Evolutionary conservation across 2,888 invertebrate genomes (phyloP).

Genomic region (Megalurothrips usitatus): DNA sequence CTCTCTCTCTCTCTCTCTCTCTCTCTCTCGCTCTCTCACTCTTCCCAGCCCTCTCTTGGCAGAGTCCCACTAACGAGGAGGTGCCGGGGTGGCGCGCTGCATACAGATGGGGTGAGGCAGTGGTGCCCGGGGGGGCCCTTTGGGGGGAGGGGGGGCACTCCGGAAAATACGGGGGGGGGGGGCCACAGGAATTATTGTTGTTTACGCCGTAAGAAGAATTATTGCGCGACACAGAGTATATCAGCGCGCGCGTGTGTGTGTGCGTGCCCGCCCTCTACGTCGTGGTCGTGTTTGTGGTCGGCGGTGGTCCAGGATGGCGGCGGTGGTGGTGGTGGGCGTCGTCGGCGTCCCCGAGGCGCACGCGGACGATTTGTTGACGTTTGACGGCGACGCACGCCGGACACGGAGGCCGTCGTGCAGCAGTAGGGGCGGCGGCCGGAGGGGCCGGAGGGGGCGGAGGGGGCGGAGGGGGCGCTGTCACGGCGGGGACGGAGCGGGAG

Average conservation of each 20-base stretch:
- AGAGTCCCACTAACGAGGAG: conserved; percentile 16
- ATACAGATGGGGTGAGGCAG: conserved; percentile 10
- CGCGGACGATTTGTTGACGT: no score
- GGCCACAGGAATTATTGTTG: not conserved
- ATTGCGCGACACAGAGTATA: no score
- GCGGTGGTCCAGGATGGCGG: no score
- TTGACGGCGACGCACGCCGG: no score
- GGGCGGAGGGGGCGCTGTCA: not conserved
- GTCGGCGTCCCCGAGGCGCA: no score
- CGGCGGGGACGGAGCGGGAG: not conserved
- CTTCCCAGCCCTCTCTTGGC: not conserved
- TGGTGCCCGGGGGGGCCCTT: not conserved
- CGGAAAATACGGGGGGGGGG: not conserved
- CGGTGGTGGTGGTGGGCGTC: no score
- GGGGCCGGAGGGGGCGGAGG: not conserved
- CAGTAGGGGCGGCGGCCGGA: not conserved
- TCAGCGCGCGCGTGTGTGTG: no score
- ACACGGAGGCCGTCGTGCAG: no score
- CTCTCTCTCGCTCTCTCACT: not conserved
- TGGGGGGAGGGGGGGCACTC: not conserved
- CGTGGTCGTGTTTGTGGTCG: no score
- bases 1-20: no score
- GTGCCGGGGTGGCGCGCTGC: not conserved
- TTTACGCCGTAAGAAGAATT: no score
- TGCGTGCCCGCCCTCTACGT: no score